Base-by-base conservation (phyloP, 2,113 vertebrate species). In the Telmatochromis sp. region DNA sequence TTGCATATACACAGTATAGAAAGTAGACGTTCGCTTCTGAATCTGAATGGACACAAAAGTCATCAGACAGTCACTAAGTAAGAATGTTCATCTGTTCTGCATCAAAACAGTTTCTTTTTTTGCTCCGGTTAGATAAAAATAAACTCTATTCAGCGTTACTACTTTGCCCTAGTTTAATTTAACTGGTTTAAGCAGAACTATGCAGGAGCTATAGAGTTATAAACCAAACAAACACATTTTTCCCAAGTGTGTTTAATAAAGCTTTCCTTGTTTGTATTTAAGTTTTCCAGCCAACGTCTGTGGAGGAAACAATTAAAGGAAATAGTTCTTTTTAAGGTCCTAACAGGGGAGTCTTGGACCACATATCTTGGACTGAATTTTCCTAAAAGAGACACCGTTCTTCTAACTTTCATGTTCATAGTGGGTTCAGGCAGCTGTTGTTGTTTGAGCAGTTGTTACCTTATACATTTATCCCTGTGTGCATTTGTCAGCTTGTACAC, bases 331-430 rank as follows among this genome's bases (percentile, higher is more conserved):
- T 42, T 71, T 71, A 42, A 73, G 68, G 65, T 42, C 21, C 3
- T 40, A 73, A 73, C 68, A 45, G 68, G 65, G 68, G 13, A 73
- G 68, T 45, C 21, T 73, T 73, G 21, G 68, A 73, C 68, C 2
- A 73, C 21, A 73, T 26, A 45, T 0, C 68, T 73, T 45, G 40
- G 21, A 26, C 37, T 26, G 13, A 73, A 26, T 73, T 73, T 73
- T 42, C 4, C 37, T 15, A 23, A 15, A 12, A 45, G 13, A 23
- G 7, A 73, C 65, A 73, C 65, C 4, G 1, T 73, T 45, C 5
- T 73, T 45, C 7, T 73, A 73, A 73, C 37, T 15, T 23, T 73
- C 8, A 23, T 42, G 37, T 45, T 73, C 65, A 45, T 21, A 42
- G n/a, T 65, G 35, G 35, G 7, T 71, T 23, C 13, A 73, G 37